Percentiles rank a stretch among this genome's conserved stretches.
Conservation (phyloP, 2,888 invertebrate species). For the Piscicola geometra region DNA sequence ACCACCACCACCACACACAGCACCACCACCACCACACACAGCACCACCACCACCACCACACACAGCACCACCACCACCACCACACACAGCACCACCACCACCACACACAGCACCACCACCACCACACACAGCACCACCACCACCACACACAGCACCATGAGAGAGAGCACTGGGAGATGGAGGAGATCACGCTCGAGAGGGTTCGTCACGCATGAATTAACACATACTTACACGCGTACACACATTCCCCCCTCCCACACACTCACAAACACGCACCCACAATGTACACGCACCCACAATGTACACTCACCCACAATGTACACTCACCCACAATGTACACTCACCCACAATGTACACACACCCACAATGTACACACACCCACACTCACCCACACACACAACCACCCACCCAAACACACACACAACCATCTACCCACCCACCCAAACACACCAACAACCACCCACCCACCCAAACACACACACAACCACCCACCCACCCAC, state of each 20-base stretch:
- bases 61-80: no score
- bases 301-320: background rate
- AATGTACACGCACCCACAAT: slow-evolving; percentile 32
- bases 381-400: background rate
- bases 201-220: slow-evolving; percentile 44
- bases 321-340: no score
- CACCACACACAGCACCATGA: background rate
- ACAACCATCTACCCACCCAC: background rate
- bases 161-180: slow-evolving; percentile 65
- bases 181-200: slow-evolving; percentile 83
- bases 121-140: no score
- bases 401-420: background rate
- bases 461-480: background rate
- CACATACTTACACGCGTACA: background rate
- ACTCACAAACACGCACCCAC: no score
- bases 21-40: no score
- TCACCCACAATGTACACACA: background rate
- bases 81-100: no score
- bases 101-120: no score
- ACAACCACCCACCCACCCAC: background rate
- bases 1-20: no score
- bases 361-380: background rate
- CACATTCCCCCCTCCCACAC: no score
- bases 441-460: background rate
- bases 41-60: no score